Percentiles rank a stretch among this genome's conserved stretches.
Evolutionary conservation across 2,888 invertebrate genomes (phyloP).

Genomic region (Drosophila siamana): DNA sequence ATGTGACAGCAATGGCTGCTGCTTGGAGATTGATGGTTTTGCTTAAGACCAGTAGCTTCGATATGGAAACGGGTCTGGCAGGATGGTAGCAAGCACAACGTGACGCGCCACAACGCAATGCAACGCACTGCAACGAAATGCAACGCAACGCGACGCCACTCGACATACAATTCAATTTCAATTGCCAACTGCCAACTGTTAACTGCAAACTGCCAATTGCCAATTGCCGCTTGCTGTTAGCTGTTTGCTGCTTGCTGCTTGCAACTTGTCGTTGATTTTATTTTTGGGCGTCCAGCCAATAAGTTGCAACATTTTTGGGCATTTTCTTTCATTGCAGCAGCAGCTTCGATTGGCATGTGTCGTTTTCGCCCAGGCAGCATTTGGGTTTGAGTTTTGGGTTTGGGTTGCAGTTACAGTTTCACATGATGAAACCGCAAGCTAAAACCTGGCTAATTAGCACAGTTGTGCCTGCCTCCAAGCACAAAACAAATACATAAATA

Average conservation of each 20-base stretch:
- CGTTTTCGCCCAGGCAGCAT: constrained; percentile 33
- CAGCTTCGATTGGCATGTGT: constrained; percentile 53
- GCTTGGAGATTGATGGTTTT: constrained; percentile 74
- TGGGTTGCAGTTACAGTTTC: constrained; percentile 9
- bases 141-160: constrained; percentile 44
- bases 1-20: constrained; percentile 68
- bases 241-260: constrained; percentile 5
- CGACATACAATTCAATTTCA: constrained; percentile 61
- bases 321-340: constrained; percentile 50
- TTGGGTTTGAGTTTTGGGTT: constrained; percentile 3
- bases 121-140: background rate
- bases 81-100: constrained; percentile 54
- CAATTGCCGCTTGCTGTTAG: background rate
- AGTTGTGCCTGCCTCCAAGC: constrained; percentile 20
- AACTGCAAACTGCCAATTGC: constrained; percentile 23
- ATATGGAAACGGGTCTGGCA: constrained; percentile 74
- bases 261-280: constrained; percentile 43
- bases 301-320: constrained; percentile 68
- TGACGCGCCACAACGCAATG: constrained; percentile 36
- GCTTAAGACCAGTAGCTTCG: constrained; percentile 77
- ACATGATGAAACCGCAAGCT: constrained; percentile 32
- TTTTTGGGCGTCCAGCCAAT: constrained; percentile 39
- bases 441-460: constrained; percentile 48
- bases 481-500: constrained; percentile 10
- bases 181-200: constrained; percentile 35